Evolutionary conservation across 2,797 vertebrate species (phyloP).

Genomic region (Hippopotamyrus pictus): DNA sequence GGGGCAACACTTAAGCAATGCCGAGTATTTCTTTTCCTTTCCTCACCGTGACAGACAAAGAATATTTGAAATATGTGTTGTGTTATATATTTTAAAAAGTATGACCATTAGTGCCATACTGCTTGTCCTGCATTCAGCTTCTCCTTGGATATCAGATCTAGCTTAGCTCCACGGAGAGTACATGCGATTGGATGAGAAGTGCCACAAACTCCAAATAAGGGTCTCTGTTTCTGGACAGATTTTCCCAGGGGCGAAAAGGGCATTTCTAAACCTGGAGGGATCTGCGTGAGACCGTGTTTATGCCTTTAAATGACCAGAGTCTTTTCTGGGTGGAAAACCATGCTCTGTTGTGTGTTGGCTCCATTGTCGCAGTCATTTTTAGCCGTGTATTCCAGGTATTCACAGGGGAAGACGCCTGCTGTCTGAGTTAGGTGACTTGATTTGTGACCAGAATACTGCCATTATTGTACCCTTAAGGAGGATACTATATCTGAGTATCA

Average conservation of each 20-base stretch:
- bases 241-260: background rate
- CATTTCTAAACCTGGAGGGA: constrained; percentile 8
- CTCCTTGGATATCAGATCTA: background rate
- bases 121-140: background rate
- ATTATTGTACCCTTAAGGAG: background rate
- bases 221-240: background rate
- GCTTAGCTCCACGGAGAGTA: background rate
- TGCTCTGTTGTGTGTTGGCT: background rate
- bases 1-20: background rate
- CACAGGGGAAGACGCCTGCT: background rate
- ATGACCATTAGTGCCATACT: background rate
- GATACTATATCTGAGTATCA: background rate
- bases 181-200: background rate
- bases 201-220: background rate
- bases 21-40: background rate
- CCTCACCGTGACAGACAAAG: background rate
- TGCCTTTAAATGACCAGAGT: background rate
- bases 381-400: background rate
- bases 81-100: background rate
- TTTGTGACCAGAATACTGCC: background rate
- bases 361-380: background rate
- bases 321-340: background rate
- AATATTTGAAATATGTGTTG: background rate
- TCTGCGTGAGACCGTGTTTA: background rate
- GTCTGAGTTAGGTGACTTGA: background rate